Base-by-base conservation (phyloP, 2,888 invertebrate genomes). In the Drosophila barbarae region DNA sequence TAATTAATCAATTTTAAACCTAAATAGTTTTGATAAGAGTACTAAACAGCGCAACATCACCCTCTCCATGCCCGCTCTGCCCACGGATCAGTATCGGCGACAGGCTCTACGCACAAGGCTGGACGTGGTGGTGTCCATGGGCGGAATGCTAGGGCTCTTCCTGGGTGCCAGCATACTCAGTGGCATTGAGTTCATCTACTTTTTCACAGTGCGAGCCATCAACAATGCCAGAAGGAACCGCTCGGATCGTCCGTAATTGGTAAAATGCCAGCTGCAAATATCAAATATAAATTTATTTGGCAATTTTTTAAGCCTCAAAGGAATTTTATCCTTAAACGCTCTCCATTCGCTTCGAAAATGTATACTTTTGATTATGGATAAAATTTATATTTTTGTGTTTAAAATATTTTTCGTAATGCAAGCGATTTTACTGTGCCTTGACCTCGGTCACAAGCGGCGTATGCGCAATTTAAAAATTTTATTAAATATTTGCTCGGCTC, bases 151-250 rank as follows among this genome's bases (percentile, higher is more conserved):
- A 35, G 92, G 92, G 1, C 87, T 93, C 1, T 92, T 93, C 75
- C 88, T 92, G 66, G 92, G 92, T 3, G 92, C 92, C 26, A 92
- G 92, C 77, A 89, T 92, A 61, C 86, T 93, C 38, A 93, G 92
- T 80, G 89, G 91, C 69, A 90, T 92, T 3, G 92, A 93, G 81
- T 85, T 92, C 49, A 59, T 92, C 5, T 92, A 92, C 77, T 92
- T 90, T 71, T 91, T 91, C 47, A 91, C 92, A 0, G 35, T 87
- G 46, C 82, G 88, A n/a, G 76, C 87, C 28, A 74, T 61, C 30
- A 80, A 76, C 59, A 86, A 75, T 5, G 15, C 32, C 9, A 23
- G 54, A 30, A 47, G 38, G 49, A 39, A 15, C 6, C 60, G 49
- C 15, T 32, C 32, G 42, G n/a, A 18, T 50, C 41, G 57, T 30